Evolutionary conservation across 2,113 vertebrate genomes (phyloP), one percentile per base, ranked within the genome.

Genomic region (Pogona vitticeps): DNA sequence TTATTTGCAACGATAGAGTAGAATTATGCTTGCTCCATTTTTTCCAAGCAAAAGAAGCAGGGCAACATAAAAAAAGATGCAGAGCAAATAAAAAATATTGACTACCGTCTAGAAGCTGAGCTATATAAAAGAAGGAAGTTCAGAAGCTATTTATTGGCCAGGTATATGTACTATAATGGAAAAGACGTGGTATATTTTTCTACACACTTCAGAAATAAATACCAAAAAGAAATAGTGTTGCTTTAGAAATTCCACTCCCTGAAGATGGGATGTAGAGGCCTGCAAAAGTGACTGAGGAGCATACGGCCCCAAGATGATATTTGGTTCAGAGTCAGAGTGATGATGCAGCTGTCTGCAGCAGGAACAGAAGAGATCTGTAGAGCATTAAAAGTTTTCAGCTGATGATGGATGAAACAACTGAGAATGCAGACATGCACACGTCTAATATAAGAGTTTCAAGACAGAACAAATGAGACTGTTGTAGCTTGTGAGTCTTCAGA

Each of bases 301-400:
- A 82, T 82, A 71, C 56, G 81, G 36, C 46, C 67, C 31, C 67
- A 82, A 82, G 67, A 71, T 82, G 56, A 71, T 82, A 36, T 71
- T 71, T 82, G 81, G n/a, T 58, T 82, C 42, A 71, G 42, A 71
- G 28, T 82, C 67, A 82, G 42, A 71, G 28, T 56, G 67, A 71
- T 71, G 46, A 56, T 71, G 31, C 42, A 71, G 68, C 81, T 82
- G 67, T 82, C 80, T 70, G 2, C 65, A 71, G 28, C 28, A 82
- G 31, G 65, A 82, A 82, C 46, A 82, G 80, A 46, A 82, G 40
- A 65, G 28, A 82, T n/a, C 63, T 82, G 63, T 20, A 68, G 36
- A 71, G 31, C 31, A 71, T 71, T 82, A 56, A 65, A 68, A 56
- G n/a, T 71, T 67, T 72, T 82, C 65, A 52, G 42, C 80, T 12